These are phyloP conservation scores for Eulithis testata DNA, from an alignment of 2,888 invertebrate species.

Conservation along the genomic window DNA sequence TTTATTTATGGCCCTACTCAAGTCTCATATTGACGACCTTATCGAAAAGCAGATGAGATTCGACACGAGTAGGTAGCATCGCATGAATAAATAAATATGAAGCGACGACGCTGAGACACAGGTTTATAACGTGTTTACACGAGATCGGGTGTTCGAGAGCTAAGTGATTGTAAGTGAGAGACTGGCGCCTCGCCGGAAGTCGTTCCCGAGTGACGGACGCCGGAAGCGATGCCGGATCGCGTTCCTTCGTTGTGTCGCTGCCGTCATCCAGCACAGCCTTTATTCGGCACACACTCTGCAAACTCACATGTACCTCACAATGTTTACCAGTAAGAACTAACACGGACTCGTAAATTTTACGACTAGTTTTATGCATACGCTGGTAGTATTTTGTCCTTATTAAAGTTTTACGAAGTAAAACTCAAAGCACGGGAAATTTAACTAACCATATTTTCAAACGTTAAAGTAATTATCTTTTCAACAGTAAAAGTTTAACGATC, in stretches of 20 bases:
- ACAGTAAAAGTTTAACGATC: constrained; percentile 24
- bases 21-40: constrained; percentile 16
- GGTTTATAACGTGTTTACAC: constrained; percentile 55
- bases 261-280: constrained; percentile 58
- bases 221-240: constrained; percentile 80
- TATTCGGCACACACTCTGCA: constrained; percentile 49
- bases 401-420: constrained; percentile 34
- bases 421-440: constrained; percentile 30
- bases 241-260: constrained; percentile 76
- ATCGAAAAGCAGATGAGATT: constrained; percentile 15
- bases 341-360: constrained; percentile 42
- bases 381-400: constrained; percentile 26
- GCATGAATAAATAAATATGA: constrained; percentile 47
- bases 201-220: constrained; percentile 81
- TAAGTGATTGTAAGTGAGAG: constrained; percentile 82
- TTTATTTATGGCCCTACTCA: constrained; percentile 29
- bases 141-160: constrained; percentile 65
- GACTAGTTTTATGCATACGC: constrained; percentile 40
- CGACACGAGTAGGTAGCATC: constrained; percentile 22
- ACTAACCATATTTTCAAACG: constrained; percentile 20
- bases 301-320: constrained; percentile 30
- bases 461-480: constrained; percentile 21
- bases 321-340: constrained; percentile 35
- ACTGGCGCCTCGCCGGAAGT: constrained; percentile 81
- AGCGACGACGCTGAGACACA: constrained; percentile 38